Evolutionary conservation across 2,888 invertebrate genomes (phyloP).

Genomic region (Sesia apiformis): DNA sequence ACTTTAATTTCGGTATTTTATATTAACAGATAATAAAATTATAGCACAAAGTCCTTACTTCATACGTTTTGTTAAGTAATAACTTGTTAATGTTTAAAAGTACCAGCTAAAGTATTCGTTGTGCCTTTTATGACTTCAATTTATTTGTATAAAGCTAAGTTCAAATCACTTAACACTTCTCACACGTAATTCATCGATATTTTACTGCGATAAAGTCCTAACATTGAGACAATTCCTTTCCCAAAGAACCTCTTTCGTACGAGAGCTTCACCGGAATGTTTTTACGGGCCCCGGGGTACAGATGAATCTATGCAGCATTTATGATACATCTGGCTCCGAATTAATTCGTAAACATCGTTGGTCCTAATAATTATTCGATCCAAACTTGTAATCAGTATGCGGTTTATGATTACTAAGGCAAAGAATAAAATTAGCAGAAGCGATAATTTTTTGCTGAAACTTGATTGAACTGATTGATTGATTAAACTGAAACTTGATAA

Average conservation of each 20-base stretch:
- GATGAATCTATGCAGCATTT: background rate
- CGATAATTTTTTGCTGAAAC: no score
- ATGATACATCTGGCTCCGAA: conserved; percentile 6
- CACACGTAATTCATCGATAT: conserved; percentile 1
- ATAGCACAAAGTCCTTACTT: no score
- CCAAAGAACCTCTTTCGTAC: background rate
- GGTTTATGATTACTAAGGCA: conserved; percentile 1
- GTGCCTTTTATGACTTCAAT: no score
- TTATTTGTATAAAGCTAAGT: no score
- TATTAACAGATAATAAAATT: no score
- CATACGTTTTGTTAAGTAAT: no score
- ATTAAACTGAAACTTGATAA: no score
- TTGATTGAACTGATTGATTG: no score
- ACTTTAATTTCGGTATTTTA: no score
- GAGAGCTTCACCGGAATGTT: background rate
- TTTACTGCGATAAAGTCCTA: conserved; percentile 1
- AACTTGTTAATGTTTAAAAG: no score
- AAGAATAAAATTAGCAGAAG: background rate
- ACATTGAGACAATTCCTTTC: background rate
- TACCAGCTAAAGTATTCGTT: no score
- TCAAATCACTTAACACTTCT: background rate
- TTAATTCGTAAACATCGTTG: conserved; percentile 14
- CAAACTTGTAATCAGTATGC: conserved; percentile 15
- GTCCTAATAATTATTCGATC: conserved; percentile 16
- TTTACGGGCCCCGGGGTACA: background rate